These are phyloP conservation scores for Ladona fulva DNA, from an alignment of 1,140 invertebrate genomes.

Conservation along the genomic window DNA sequence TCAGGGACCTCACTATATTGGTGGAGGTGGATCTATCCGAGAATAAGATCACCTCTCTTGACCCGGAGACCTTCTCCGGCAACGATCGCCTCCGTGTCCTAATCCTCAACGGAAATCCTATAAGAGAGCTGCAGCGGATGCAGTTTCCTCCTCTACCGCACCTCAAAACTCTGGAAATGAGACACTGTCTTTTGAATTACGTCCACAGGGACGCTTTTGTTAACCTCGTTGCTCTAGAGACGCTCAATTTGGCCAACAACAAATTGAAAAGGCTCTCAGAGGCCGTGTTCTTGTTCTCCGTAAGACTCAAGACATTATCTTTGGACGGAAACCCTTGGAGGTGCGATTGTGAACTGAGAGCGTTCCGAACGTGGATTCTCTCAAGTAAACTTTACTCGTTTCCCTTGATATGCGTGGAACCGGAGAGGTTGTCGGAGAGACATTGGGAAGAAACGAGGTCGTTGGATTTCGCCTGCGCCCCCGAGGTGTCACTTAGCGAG, in stretches of 20 bases:
- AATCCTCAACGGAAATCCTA: slow-evolving; percentile 59
- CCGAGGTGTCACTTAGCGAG: slow-evolving; percentile 50
- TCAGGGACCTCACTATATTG: slow-evolving; percentile 74
- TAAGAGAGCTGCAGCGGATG: slow-evolving; percentile 47
- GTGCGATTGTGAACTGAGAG: slow-evolving; percentile 75
- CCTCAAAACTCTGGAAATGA: slow-evolving; percentile 60
- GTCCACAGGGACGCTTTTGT: slow-evolving; percentile 63
- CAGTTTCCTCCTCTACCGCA: slow-evolving; percentile 65
- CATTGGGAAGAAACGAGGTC: slow-evolving; percentile 56
- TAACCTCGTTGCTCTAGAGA: slow-evolving; percentile 55
- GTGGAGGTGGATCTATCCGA: slow-evolving; percentile 76
- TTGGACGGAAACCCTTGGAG: slow-evolving; percentile 81
- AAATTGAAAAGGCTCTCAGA: slow-evolving; percentile 53
- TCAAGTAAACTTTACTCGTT: slow-evolving; percentile 55
- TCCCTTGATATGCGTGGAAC: slow-evolving; percentile 52
- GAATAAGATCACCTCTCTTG: slow-evolving; percentile 56
- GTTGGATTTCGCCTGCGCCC: slow-evolving; percentile 63
- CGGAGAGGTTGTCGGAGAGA: slow-evolving; percentile 44
- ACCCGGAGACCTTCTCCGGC: slow-evolving; percentile 62
- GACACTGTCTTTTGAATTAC: slow-evolving; percentile 59
- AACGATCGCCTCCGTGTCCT: slow-evolving; percentile 61
- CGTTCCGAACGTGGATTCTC: slow-evolving; percentile 72
- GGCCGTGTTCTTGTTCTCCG: slow-evolving; percentile 52
- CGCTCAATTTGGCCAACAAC: slow-evolving; percentile 60
- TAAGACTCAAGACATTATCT: slow-evolving; percentile 62